phyloP scores from a whole-genome alignment of 2,113 vertebrate species.

The Tiliqua scincoides region DNA sequence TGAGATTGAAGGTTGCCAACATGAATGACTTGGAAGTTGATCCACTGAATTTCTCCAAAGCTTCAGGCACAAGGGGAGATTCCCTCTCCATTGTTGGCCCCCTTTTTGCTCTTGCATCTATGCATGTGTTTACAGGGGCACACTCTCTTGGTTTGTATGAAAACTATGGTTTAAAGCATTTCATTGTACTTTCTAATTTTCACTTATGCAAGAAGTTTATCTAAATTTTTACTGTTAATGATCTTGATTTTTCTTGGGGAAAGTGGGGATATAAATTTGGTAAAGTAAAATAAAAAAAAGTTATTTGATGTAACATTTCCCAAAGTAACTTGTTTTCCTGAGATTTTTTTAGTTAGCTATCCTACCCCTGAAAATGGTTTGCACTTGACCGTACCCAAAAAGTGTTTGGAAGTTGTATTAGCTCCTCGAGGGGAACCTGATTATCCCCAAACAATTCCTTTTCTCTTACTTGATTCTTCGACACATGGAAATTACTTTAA shows the following conservation, averaged over 20 bases:
- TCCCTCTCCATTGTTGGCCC: not conserved
- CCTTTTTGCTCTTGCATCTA: not conserved
- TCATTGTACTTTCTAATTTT: not conserved
- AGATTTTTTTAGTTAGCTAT: not conserved
- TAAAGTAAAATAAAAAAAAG: not conserved
- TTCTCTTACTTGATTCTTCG: constrained; percentile 51
- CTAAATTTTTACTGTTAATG: not conserved
- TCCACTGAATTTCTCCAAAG: not conserved
- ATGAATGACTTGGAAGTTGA: not conserved
- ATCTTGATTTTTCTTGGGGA: not conserved
- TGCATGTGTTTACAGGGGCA: not conserved
- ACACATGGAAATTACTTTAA: constrained; percentile 54
- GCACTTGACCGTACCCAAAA: not conserved
- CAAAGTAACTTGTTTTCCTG: not conserved
- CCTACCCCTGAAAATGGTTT: not conserved
- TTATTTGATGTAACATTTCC: not conserved
- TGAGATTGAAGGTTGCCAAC: too few relatives aligned
- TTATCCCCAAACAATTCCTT: constrained; percentile 22
- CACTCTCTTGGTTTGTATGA: not conserved
- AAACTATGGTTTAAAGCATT: not conserved
- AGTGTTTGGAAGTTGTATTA: constrained; percentile 12
- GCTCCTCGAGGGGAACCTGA: not conserved
- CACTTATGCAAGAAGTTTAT: not conserved
- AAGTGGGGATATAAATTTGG: not conserved
- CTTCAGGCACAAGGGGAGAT: not conserved